phyloP scores from a whole-genome alignment of 2,797 vertebrate genomes.

The Gymnothorax reevesii region DNA sequence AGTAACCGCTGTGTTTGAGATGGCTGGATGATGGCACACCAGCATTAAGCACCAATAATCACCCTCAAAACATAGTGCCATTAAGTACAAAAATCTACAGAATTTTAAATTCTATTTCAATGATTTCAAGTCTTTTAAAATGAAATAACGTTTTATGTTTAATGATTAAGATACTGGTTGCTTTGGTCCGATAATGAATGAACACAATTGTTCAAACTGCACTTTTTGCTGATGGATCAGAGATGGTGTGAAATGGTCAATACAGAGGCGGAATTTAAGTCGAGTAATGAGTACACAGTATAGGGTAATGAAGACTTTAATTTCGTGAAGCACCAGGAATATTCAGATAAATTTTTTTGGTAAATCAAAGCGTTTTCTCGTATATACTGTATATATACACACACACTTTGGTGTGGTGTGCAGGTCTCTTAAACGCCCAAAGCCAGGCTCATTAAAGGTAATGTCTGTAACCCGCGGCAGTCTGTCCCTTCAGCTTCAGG shows the following conservation, averaged over 20 bases:
- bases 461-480: not conserved
- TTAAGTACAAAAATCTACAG: not conserved
- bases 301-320: not conserved
- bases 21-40: constrained; percentile 21
- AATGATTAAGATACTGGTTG: not conserved
- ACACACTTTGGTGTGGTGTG: not conserved
- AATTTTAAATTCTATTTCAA: not conserved
- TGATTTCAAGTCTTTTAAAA: not conserved
- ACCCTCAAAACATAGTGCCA: not conserved
- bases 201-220: not conserved
- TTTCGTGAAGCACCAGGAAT: too few species aligned
- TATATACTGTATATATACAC: not conserved
- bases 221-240: not conserved
- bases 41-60: not conserved
- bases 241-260: not conserved
- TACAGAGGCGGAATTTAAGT: not conserved
- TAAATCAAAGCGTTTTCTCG: too few species aligned
- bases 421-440: constrained; percentile 1
- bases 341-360: too few species aligned
- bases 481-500: not conserved
- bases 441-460: not conserved
- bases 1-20: constrained; percentile 42
- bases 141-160: not conserved
- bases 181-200: not conserved
- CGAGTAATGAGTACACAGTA: not conserved